Conservation (phyloP, 2,888 invertebrate species). For the Spisula solida region DNA sequence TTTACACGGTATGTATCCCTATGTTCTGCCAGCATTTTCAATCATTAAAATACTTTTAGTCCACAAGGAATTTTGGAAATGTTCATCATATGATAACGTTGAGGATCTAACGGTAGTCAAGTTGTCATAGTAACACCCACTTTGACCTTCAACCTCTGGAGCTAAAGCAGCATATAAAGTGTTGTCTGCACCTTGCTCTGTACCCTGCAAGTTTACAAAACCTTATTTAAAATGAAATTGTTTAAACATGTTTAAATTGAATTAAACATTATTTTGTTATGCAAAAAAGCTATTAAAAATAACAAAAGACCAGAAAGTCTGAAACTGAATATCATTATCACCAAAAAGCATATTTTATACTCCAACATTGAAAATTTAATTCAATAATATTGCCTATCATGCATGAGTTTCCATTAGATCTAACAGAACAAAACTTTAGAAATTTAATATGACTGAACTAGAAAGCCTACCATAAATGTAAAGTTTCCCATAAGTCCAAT, state of each 20-base stretch:
- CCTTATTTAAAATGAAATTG: background rate
- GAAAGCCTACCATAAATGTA: background rate
- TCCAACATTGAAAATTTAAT: too few species aligned
- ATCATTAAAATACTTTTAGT: slow-evolving; percentile 53
- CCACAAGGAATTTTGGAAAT: slow-evolving; percentile 72
- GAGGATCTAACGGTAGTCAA: slow-evolving; percentile 63
- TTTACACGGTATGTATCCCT: background rate
- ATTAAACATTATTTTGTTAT: background rate
- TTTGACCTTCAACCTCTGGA: slow-evolving; percentile 73
- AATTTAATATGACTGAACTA: background rate
- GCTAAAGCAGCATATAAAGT: slow-evolving; percentile 78
- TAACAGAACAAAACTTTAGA: background rate
- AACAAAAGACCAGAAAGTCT: background rate
- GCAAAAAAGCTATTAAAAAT: too few species aligned
- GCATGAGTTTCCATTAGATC: too few species aligned
- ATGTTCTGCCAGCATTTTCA: slow-evolving; percentile 39
- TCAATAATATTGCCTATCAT: too few species aligned
- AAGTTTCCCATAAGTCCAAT: background rate
- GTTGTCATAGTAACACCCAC: slow-evolving; percentile 80
- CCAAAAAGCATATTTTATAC: too few species aligned
- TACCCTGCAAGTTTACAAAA: slow-evolving; percentile 67
- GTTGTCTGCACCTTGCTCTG: slow-evolving; percentile 76
- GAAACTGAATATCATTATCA: too few species aligned
- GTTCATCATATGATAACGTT: slow-evolving; percentile 66
- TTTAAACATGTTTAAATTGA: background rate